Evolutionary conservation across 2,797 vertebrate genomes (phyloP).

Genomic region (Microctenopoma lineatum): DNA sequence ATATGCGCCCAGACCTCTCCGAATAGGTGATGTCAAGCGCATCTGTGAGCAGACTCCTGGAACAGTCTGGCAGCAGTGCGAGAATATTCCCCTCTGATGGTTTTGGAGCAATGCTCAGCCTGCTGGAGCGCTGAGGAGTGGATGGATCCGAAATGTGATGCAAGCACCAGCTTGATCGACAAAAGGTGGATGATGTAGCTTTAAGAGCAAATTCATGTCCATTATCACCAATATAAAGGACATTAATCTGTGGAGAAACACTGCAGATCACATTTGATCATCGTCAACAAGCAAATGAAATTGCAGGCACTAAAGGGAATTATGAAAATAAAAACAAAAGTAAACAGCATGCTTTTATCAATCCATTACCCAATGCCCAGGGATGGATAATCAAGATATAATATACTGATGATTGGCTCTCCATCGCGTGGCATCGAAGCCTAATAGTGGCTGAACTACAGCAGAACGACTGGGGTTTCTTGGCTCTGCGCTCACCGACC

Average conservation of each 20-base stretch:
- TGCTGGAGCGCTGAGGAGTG: too few relatives aligned
- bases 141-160: not conserved
- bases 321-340: not conserved
- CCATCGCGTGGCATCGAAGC: not conserved
- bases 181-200: not conserved
- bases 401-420: conserved; percentile 10
- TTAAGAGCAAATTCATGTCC: not conserved
- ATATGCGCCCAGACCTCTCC: too few relatives aligned
- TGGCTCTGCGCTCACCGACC: not conserved
- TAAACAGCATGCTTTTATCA: not conserved
- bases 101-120: not conserved
- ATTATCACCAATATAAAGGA: not conserved
- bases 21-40: too few relatives aligned
- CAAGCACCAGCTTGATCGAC: not conserved
- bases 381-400: conserved; percentile 21
- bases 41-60: too few relatives aligned
- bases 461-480: not conserved
- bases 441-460: not conserved
- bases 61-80: too few relatives aligned
- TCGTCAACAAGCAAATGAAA: not conserved
- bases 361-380: not conserved
- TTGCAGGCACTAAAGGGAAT: conserved; percentile 11
- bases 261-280: not conserved
- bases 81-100: too few relatives aligned
- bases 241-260: not conserved